phyloP scores from a whole-genome alignment of 2,888 invertebrate genomes.

The Drosophila tanythrix region DNA sequence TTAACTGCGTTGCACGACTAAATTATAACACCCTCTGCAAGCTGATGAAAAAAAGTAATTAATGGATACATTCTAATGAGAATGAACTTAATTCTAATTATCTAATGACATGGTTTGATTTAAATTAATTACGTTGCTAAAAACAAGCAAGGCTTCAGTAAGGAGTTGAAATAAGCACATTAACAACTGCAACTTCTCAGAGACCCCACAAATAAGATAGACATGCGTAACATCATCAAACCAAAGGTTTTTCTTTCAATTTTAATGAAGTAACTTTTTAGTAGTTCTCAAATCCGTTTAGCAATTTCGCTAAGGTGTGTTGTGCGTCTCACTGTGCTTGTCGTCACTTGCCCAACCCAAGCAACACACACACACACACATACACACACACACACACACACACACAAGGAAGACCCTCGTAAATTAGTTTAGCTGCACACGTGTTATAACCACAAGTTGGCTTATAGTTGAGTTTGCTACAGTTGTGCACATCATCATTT shows the following conservation, averaged over 20 bases:
- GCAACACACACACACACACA: not conserved
- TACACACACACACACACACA: not conserved
- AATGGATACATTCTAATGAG: not conserved
- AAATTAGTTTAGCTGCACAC: constrained; percentile 30
- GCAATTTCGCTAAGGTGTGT: constrained; percentile 45
- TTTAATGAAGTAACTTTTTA: constrained; percentile 25
- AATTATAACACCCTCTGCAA: not conserved
- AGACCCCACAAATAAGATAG: not conserved
- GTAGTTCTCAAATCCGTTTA: constrained; percentile 28
- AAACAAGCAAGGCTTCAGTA: not conserved
- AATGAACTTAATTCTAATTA: not conserved
- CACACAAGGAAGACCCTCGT: not conserved
- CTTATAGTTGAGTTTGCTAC: constrained; percentile 9
- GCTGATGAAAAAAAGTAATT: not conserved
- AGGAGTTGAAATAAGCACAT: not conserved
- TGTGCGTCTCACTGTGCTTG: constrained; percentile 13
- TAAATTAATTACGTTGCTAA: not conserved
- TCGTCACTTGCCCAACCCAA: constrained; percentile 6
- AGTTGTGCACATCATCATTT: constrained; percentile 18
- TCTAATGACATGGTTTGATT: not conserved
- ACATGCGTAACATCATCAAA: constrained; percentile 1
- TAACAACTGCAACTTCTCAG: not conserved
- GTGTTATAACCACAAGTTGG: constrained; percentile 42
- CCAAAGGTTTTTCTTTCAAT: constrained; percentile 1
- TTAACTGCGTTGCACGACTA: not conserved